phyloP scores from a whole-genome alignment of 2,797 vertebrate species.

The Prunella strophiata region DNA sequence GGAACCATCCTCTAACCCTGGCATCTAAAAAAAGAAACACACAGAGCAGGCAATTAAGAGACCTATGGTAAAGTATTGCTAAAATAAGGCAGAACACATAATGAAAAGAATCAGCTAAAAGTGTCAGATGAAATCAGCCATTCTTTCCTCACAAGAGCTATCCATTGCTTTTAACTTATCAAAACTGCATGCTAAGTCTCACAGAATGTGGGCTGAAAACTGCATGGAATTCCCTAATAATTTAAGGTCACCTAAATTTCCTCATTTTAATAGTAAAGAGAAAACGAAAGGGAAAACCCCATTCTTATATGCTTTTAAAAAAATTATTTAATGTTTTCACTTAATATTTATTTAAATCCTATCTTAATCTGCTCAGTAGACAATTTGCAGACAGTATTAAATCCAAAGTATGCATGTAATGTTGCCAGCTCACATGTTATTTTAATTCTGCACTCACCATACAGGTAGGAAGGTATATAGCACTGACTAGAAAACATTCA shows the following conservation, averaged over 20 bases:
- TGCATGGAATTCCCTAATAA: background rate
- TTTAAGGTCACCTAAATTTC: background rate
- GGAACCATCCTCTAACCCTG: constrained; percentile 87
- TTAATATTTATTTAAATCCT: background rate
- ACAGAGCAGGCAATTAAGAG: background rate
- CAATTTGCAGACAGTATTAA: background rate
- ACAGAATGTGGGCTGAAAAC: background rate
- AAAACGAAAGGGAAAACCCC: background rate
- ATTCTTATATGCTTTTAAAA: background rate
- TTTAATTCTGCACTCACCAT: background rate
- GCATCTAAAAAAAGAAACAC: constrained; percentile 78
- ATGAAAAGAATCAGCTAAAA: background rate
- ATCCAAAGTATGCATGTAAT: background rate
- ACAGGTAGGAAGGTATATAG: background rate
- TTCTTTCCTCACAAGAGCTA: background rate
- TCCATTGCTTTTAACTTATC: background rate
- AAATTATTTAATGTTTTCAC: background rate
- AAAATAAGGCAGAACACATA: background rate
- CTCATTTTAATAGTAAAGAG: background rate
- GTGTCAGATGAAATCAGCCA: background rate
- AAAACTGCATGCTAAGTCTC: background rate
- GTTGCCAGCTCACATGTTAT: background rate
- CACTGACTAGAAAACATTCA: background rate
- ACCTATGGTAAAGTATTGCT: background rate
- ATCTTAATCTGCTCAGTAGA: background rate